Conservation (phyloP, 1,140 invertebrate genomes). For the Nephotettix cincticeps region DNA sequence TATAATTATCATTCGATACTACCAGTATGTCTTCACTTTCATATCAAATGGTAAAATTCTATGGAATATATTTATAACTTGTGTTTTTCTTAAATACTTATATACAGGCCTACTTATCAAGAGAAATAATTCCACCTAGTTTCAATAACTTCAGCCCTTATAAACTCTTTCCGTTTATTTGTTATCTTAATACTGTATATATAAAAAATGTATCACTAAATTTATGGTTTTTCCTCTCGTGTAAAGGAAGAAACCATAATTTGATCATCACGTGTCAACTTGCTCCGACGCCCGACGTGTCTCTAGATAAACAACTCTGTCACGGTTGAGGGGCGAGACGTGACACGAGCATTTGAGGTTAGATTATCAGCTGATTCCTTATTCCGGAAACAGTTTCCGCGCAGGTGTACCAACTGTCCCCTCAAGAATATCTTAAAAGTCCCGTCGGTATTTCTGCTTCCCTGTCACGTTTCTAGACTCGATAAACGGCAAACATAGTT, state of each 20-base stretch:
- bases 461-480: neutral
- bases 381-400: slow-evolving; percentile 7
- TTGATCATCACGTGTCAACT: neutral
- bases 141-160: no score
- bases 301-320: slow-evolving; percentile 4
- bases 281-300: neutral
- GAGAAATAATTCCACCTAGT: no score
- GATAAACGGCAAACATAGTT: neutral
- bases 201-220: no score
- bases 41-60: no score
- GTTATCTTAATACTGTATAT: no score
- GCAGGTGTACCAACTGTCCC: slow-evolving; percentile 11
- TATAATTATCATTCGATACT: no score
- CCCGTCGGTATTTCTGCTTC: neutral
- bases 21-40: no score
- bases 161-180: no score
- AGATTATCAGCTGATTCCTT: slow-evolving; percentile 10
- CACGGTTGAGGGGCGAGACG: neutral
- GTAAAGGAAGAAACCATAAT: neutral
- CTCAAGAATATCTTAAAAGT: slow-evolving; percentile 4
- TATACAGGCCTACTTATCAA: no score
- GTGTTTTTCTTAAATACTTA: no score
- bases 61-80: no score
- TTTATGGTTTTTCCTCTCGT: neutral
- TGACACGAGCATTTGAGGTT: slow-evolving; percentile 11